phyloP scores from a whole-genome alignment of 2,797 vertebrate species.

The Siniperca undulata region DNA sequence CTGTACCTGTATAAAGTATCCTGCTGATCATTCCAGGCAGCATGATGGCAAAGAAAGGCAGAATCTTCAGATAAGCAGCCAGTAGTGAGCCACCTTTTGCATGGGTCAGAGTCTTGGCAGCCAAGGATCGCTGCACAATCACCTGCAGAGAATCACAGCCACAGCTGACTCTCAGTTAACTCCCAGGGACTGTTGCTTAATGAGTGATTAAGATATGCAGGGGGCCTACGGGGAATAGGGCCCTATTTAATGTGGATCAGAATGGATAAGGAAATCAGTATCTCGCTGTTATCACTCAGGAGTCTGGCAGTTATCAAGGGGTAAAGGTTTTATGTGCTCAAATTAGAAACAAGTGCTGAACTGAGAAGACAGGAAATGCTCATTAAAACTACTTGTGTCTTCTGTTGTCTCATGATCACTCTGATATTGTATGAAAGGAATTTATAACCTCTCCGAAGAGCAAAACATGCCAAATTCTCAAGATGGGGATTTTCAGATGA shows the following conservation, averaged over 20 bases:
- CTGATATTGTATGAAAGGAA: conserved; percentile 12
- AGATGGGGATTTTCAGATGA: conserved; percentile 3
- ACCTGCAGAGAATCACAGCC: conserved; percentile 85
- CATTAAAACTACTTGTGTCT: neutral
- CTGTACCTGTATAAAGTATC: conserved; percentile 92
- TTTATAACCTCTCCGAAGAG: conserved; percentile 18
- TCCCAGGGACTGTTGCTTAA: neutral
- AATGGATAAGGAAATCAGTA: neutral
- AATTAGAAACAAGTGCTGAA: neutral
- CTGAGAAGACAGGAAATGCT: conserved; percentile 14
- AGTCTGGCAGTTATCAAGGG: neutral
- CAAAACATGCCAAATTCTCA: conserved; percentile 35
- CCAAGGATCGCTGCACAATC: conserved; percentile 95
- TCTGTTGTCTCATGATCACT: neutral
- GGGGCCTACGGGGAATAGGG: neutral
- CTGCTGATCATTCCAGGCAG: conserved; percentile 98
- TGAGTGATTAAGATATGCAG: conserved; percentile 12
- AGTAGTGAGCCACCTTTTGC: conserved; percentile 96
- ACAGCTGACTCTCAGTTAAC: conserved; percentile 14
- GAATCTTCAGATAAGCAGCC: conserved; percentile 93
- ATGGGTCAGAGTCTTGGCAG: conserved; percentile 93
- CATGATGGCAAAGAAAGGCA: conserved; percentile 96
- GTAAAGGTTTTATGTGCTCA: conserved; percentile 18
- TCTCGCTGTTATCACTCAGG: neutral
- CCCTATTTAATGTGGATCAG: neutral